Evolutionary conservation across 2,797 vertebrate genomes (phyloP).

Genomic region (Xenentodon cancila): DNA sequence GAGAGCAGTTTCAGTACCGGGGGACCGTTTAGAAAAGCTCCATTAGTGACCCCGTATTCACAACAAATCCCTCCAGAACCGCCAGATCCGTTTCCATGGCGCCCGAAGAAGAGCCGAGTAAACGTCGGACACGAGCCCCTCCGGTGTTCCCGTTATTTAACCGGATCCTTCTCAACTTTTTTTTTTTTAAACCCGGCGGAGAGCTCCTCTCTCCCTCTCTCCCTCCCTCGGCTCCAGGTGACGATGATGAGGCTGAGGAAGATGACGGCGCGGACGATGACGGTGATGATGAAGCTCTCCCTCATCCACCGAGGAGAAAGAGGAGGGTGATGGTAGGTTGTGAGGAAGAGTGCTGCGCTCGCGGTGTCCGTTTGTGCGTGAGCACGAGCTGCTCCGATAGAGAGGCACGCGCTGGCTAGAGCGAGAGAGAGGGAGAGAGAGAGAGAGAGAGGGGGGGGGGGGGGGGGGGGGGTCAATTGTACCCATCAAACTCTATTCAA

Average conservation of each 20-base stretch:
- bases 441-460: not conserved
- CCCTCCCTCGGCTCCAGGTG: not conserved
- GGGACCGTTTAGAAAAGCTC: constrained; percentile 6
- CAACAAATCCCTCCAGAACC: constrained; percentile 11
- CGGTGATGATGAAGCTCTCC: constrained; percentile 34
- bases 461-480: not conserved
- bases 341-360: constrained; percentile 34
- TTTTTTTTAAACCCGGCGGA: constrained; percentile 36
- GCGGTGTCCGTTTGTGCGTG: constrained; percentile 15
- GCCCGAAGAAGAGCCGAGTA: constrained; percentile 24
- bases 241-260: constrained; percentile 11
- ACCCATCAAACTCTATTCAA: constrained; percentile 15
- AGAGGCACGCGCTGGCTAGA: constrained; percentile 14
- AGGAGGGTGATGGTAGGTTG: constrained; percentile 7
- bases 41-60: constrained; percentile 14
- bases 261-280: constrained; percentile 1
- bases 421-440: not conserved
- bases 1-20: constrained; percentile 14
- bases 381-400: constrained; percentile 20
- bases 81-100: constrained; percentile 21
- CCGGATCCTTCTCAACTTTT: constrained; percentile 65
- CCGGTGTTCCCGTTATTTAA: constrained; percentile 22
- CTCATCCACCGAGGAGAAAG: constrained; percentile 23
- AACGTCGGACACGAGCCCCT: not conserved
- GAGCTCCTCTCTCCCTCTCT: not conserved